Evolutionary conservation across 1,140 invertebrate genomes (phyloP), one percentile per base, ranked within the genome.

Genomic region (Bombus waltoni): DNA sequence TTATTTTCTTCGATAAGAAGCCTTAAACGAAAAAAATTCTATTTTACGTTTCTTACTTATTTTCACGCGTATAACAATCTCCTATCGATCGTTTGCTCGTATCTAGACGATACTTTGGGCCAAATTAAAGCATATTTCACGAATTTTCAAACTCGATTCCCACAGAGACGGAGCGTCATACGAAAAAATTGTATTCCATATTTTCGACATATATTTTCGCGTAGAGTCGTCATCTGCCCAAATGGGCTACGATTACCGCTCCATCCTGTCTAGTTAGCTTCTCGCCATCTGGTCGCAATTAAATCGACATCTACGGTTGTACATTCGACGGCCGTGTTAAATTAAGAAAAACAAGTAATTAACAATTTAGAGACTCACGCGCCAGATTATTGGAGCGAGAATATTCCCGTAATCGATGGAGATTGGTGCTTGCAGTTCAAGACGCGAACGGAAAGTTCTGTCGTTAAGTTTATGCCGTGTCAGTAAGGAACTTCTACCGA

Each of bases 291-390:
- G 53, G 40, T 79, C 40, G 38, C 4, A 53, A 38, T 77, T 77
- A 83, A 82, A 47, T 82, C 57, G 77, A 78, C 35, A 47, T 78
- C 47, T 62, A 25, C 18, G 3, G 1, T 6, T 28, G 18, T 5
- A 13, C 9, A 8, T 40, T 78, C 76, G 40, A 22, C 32, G 22
- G 47, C 5, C 25, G 22, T 72, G 38, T 35, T n/a, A 35, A 44
- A 66, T 73, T 15, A 32, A 5, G 44, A 40, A 66, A 68, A 66
- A 70, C 73, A 57, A 5, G 13, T 73, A 85, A 85, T 85, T 85
- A 81, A 35, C 59, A 65, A 25, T 78, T 66, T 25, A 32, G 53
- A 25, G 65, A 65, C 22, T 72, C 9, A 15, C 38, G 35, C 38
- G 53, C 35, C 22, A 5, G 42, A 35, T 83, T 35, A 70, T 66